A percentile compares a stretch with the other conserved stretches of the same genome.
Evolutionary conservation across 2,113 vertebrate species (phyloP).

Genomic region (Cairina moschata): DNA sequence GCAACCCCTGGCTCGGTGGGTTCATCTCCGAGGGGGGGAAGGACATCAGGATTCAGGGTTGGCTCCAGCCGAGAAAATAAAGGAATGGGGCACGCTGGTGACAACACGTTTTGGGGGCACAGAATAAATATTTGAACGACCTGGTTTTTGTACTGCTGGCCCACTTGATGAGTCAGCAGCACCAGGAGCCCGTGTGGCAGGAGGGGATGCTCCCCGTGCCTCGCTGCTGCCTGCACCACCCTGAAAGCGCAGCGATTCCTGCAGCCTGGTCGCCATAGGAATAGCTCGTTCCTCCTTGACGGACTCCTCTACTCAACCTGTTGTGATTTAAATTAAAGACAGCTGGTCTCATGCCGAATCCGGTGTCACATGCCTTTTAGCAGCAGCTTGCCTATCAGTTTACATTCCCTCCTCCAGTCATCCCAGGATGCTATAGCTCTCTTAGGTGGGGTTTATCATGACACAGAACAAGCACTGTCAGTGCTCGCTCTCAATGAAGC

Average conservation of each 20-base stretch:
- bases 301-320: neutral
- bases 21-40: neutral
- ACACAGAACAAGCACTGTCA: neutral
- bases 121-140: neutral
- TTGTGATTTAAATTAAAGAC: accelerated
- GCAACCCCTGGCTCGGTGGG: accelerated
- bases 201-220: neutral
- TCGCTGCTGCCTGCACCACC: accelerated
- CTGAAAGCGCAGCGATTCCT: accelerated
- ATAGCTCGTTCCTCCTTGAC: neutral
- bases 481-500: accelerated
- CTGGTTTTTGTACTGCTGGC: neutral
- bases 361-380: accelerated
- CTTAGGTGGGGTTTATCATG: accelerated
- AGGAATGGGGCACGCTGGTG: too few relatives aligned
- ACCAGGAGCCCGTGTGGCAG: neutral
- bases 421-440: neutral
- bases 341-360: accelerated
- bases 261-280: accelerated
- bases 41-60: accelerated
- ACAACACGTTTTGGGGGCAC: neutral
- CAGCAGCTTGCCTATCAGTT: accelerated
- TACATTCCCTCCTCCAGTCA: accelerated
- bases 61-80: accelerated
- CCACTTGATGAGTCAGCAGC: neutral